Evolutionary conservation across 2,888 invertebrate species (phyloP), one percentile per base, ranked within the genome.

Genomic region (Cinara cedri): DNA sequence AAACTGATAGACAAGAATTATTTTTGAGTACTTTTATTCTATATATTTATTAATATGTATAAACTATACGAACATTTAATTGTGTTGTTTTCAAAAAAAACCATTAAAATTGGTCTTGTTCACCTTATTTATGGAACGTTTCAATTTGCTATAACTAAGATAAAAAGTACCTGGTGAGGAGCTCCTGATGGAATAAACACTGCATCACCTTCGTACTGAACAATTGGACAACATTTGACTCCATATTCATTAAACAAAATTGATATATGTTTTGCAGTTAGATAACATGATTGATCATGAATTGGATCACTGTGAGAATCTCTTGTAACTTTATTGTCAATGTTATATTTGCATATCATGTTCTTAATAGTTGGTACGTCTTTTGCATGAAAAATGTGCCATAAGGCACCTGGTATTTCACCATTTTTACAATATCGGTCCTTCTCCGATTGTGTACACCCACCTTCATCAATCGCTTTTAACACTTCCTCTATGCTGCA

Each of bases 161-260:
- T 4, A 34, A 14, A 66, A 51, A 63, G 81, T 84, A 89, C 89
- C 88, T 98, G 98, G 87, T 98, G 98, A 13, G 98, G 98, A 19
- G 98, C 98, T 78, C 98, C 98, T 0, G 98, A 98, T 21, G 98
- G 98, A 83, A 98, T 96, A 87, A 98, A 98, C 55, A 98, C 95
- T 1, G 97, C 96, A 88, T 98, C 98, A 3, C 98, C 98, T 72
- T 94, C 89, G 86, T 96, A 97, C 87, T 98, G 98, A 62, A 97
- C 93, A 83, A 98, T 94, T 19, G 97, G 94, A 87, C 96, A 98
- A 76, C 97, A 96, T 86, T 94, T 93, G 14, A 98, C 97, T 57
- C 93, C 93, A 85, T 97, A 97, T 86, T 97, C 97, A 84, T 92
- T 91, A 86, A 93, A 93, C 54, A 98, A 89, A 44, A 90, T 82